Evolutionary conservation across 2,888 invertebrate species (phyloP), one percentile per base, ranked within the genome.

Genomic region (Lampropteryx suffumata): DNA sequence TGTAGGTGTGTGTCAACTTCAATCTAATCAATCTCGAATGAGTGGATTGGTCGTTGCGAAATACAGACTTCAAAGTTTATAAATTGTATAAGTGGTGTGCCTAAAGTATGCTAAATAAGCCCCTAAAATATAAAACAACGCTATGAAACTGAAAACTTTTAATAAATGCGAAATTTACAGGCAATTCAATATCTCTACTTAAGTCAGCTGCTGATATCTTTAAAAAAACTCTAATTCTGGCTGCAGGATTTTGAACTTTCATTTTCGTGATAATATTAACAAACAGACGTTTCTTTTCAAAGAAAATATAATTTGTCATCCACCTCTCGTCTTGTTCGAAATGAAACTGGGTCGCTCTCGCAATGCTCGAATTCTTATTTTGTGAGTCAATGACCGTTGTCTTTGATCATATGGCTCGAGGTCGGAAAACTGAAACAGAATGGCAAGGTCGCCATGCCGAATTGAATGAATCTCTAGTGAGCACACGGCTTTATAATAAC

Each of bases 371-470:
- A 76, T 78, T 75, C 73, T 75, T 76, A 76, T 74, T n/a, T 78
- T 62, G 64, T 61, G 71, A 72, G 84, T 84, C 84, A 79, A 77
- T 69, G 86, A 83, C 84, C 86, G 73, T 59, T 71, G 73, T 67
- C 60, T 47, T 47, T 73, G 73, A 79, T 82, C 81, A 83, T 84
- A 82, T 83, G 81, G 76, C 66, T 56, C 69, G 83, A 82, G 84
- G 84, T 82, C 81, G 72, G 76, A 71, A 80, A 76, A 79, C 82
- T 72, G 64, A 68, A 73, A 67, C 71, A 71, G 70, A 68, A 64
- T 67, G 69, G 74, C 84, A 85, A 86, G 85, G 85, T 81, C 85
- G 74, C 67, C 24, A 35, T 44, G 21, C 41, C 41, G 42, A 49
- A 43, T 37, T 51, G 42, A 52, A 52, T 47, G 46, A 47, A 52